Percentiles rank a stretch among this genome's conserved stretches.
These are phyloP conservation scores for Lasioglossum pauxillum DNA, from an alignment of 2,888 invertebrate species.

Conservation along the genomic window DNA sequence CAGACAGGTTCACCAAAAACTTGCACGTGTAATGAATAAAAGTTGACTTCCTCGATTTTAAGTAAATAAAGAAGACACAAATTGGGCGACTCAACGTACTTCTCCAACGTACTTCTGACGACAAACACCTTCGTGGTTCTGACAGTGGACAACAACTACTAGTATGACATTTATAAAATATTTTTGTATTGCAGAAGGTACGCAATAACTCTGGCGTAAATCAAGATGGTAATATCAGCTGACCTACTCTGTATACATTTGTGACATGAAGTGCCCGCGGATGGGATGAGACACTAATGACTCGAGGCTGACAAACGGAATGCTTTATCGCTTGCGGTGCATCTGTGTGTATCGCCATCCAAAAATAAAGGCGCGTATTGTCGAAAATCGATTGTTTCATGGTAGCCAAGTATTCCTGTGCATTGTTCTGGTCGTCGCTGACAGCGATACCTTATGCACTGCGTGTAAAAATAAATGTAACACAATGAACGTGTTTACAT, in stretches of 20 bases:
- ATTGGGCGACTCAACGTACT: background rate
- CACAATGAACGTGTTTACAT: background rate
- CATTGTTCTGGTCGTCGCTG: background rate
- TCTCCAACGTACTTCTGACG: background rate
- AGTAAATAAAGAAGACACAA: background rate
- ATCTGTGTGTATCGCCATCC: background rate
- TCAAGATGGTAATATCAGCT: background rate
- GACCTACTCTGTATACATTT: conserved; percentile 9
- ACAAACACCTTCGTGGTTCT: background rate
- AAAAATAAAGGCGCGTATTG: background rate
- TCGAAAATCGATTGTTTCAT: background rate
- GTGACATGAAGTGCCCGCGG: background rate
- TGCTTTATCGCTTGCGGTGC: background rate
- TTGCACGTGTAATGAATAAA: background rate
- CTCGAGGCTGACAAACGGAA: conserved; percentile 11
- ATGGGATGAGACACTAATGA: background rate
- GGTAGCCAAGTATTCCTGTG: background rate
- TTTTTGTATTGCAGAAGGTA: background rate
- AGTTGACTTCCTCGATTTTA: background rate
- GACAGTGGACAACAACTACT: background rate
- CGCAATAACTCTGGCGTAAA: background rate
- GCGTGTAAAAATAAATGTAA: conserved; percentile 5
- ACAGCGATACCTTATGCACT: background rate
- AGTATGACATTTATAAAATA: background rate
- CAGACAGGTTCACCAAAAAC: background rate